Percentiles rank a stretch among this genome's conserved stretches.
Conservation (phyloP, 2,113 vertebrate species). For the Xenus cinereus region DNA sequence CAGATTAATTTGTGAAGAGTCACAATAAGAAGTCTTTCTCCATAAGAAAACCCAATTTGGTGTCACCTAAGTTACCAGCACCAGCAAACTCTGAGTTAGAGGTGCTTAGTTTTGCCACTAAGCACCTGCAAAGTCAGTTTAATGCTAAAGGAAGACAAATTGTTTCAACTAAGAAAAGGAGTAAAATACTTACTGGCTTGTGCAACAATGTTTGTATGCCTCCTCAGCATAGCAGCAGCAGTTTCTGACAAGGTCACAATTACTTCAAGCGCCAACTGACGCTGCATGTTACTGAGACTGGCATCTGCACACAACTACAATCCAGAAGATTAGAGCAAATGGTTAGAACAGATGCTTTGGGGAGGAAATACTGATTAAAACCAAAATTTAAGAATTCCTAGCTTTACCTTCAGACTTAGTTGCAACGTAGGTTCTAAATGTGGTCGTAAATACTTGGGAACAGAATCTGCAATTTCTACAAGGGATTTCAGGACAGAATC, state of each 20-base stretch:
- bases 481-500: slow-evolving; percentile 97
- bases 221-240: slow-evolving; percentile 95
- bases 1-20: not conserved
- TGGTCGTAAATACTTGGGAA: slow-evolving; percentile 94
- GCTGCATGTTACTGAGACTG: slow-evolving; percentile 94
- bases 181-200: slow-evolving; percentile 87
- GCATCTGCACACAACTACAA: slow-evolving; percentile 90
- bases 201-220: slow-evolving; percentile 90
- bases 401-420: slow-evolving; percentile 89
- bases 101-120: not conserved
- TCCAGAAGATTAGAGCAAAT: not conserved
- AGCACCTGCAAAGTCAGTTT: not conserved
- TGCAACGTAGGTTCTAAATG: slow-evolving; percentile 94
- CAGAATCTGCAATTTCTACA: slow-evolving; percentile 96
- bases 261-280: slow-evolving; percentile 94
- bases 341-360: not conserved
- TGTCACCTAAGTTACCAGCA: not conserved
- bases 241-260: slow-evolving; percentile 97
- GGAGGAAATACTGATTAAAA: not conserved
- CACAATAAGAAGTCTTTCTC: not conserved
- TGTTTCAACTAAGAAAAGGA: not conserved
- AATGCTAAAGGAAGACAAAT: not conserved
- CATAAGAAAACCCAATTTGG: not conserved
- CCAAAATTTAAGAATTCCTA: not conserved
- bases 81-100: not conserved